Base-by-base conservation (phyloP, 2,888 invertebrate species). In the Choristoneura rosaceana region DNA sequence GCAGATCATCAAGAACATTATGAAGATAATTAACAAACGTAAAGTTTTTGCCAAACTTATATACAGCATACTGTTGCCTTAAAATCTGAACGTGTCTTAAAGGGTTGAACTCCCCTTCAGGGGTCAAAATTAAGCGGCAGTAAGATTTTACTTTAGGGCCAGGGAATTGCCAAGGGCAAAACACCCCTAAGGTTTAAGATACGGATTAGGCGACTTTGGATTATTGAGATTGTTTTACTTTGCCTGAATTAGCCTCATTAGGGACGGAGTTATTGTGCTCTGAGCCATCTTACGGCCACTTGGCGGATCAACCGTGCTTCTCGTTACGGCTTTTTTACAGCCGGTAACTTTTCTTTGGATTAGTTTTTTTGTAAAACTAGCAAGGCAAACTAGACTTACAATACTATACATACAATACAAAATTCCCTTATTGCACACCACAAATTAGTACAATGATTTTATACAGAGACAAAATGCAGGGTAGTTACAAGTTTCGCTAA, bases 141-240 rank as follows among this genome's bases (percentile, higher is more conserved):
- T 82, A 78, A 73, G 74, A 80, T 79, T 86, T 82, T 82, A 83
- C 82, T 81, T 63, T 52, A 75, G 73, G 73, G 70, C 74, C 69
- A 74, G 74, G 74, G 74, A 78, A 77, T 76, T 74, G 75, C 78
- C 65, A 79, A 79, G 81, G 86, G 81, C 82, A 83, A 70, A 67
- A 71, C 71, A 73, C 67, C 76, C 79, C 76, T 76, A 80, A 82
- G 83, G 86, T 82, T 80, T 78, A 81, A 80, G 80, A 79, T 77
- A 76, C 80, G 81, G 82, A 82, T 87, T 83, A 86, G 81, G 78
- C 78, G 71, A 80, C 81, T 78, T 76, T 61, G 81, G 85, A 86
- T 86, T 87, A 87, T 87, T 85, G 82, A 82, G 84, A 87, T 84
- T 84, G 86, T 85, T 84, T 80, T 80, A 85, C 82, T 86, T 84